Conservation (phyloP, 2,888 invertebrate species). For the Limnephilus auricula region DNA sequence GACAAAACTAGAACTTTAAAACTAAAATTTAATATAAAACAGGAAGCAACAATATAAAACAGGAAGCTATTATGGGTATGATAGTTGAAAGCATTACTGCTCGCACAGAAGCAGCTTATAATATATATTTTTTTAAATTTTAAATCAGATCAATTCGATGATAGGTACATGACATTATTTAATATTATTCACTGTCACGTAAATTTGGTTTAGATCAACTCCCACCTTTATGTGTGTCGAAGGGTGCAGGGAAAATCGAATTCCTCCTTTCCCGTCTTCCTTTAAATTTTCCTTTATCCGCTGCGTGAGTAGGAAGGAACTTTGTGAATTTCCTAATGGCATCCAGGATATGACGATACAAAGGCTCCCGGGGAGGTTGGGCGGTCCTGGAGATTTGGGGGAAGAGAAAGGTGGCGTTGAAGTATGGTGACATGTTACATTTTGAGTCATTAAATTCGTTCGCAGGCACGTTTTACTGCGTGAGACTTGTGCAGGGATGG, state of each 20-base stretch:
- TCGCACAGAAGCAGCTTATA: too few species aligned
- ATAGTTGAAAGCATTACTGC: too few species aligned
- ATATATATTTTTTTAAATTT: too few species aligned
- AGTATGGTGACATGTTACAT: slow-evolving; percentile 43
- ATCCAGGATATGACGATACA: slow-evolving; percentile 7
- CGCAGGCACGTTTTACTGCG: slow-evolving; percentile 61
- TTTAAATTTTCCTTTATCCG: slow-evolving; percentile 52
- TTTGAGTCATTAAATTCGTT: slow-evolving; percentile 61
- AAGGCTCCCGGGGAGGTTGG: not conserved
- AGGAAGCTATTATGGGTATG: too few species aligned
- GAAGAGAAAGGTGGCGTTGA: not conserved
- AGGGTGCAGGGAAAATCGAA: slow-evolving; percentile 44
- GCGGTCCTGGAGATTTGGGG: not conserved
- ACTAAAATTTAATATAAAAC: too few species aligned
- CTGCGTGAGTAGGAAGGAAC: slow-evolving; percentile 11
- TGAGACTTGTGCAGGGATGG: slow-evolving; percentile 18
- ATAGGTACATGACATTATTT: not conserved
- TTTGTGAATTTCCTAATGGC: slow-evolving; percentile 43
- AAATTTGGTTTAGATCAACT: not conserved
- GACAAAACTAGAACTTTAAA: too few species aligned
- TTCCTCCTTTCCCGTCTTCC: slow-evolving; percentile 37
- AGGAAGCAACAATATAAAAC: too few species aligned
- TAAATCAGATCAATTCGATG: too few species aligned
- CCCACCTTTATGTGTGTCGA: not conserved
- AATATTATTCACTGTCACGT: not conserved